Percentiles rank a stretch among this genome's conserved stretches.
Evolutionary conservation across 1,140 invertebrate species (phyloP).

Genomic region (Heliothis virescens): DNA sequence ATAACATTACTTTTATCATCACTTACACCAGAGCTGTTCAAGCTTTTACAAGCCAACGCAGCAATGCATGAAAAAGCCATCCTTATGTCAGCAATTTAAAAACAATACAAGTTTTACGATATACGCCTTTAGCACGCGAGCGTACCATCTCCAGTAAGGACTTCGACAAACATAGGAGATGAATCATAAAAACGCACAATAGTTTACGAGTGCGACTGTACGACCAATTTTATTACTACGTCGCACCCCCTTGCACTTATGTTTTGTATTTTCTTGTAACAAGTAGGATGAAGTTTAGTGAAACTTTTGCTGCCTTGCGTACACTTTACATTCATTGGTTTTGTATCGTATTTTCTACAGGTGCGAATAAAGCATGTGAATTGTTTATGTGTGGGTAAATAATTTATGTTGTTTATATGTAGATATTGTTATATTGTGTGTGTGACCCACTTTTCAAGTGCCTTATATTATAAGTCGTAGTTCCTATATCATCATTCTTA

Average conservation of each 20-base stretch:
- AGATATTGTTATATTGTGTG: background rate
- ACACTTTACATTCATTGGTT: constrained; percentile 28
- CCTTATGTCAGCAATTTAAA: constrained; percentile 32
- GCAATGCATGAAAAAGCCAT: background rate
- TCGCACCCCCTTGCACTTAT: constrained; percentile 49
- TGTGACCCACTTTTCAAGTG: background rate
- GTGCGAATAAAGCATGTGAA: constrained; percentile 4
- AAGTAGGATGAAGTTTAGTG: background rate
- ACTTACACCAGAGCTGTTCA: background rate
- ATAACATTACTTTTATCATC: too few species aligned
- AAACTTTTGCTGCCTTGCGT: constrained; percentile 15
- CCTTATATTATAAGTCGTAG: background rate
- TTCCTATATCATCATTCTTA: too few species aligned
- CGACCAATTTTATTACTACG: constrained; percentile 72
- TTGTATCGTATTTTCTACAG: background rate
- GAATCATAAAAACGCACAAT: constrained; percentile 83
- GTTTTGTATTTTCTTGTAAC: constrained; percentile 12
- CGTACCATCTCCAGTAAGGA: constrained; percentile 65
- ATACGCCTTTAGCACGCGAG: constrained; percentile 55
- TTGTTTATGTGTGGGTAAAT: constrained; percentile 27
- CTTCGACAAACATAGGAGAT: constrained; percentile 75
- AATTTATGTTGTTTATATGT: constrained; percentile 13
- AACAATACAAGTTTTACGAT: constrained; percentile 53
- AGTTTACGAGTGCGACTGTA: constrained; percentile 77
- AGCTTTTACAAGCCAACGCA: background rate